Conservation (phyloP, 2,888 invertebrate genomes). For the Desoria tigrina region DNA sequence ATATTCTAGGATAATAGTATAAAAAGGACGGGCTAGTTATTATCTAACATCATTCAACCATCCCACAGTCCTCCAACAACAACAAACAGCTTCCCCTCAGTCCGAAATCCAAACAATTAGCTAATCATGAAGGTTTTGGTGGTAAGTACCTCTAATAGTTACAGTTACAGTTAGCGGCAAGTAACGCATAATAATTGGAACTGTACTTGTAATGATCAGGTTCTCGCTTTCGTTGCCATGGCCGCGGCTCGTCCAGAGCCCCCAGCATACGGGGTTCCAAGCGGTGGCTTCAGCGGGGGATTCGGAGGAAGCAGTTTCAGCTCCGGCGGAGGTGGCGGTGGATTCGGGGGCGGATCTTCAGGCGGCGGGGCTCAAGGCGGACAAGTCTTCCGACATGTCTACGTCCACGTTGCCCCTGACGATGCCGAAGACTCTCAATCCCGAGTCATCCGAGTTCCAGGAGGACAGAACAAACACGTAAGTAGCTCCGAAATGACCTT, state of each 20-base stretch:
- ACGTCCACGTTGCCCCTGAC: constrained; percentile 39
- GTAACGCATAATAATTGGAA: too few species aligned
- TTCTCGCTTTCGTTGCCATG: constrained; percentile 27
- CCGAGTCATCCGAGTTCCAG: constrained; percentile 34
- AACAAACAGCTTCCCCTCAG: background rate
- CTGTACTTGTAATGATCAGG: too few species aligned
- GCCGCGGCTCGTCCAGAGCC: constrained; percentile 31
- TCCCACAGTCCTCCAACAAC: too few species aligned
- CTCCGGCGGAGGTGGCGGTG: constrained; percentile 1
- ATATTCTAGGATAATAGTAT: too few species aligned
- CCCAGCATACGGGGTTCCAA: constrained; percentile 16
- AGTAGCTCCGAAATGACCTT: background rate
- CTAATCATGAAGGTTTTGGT: constrained; percentile 16
- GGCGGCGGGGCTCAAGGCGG: constrained; percentile 19
- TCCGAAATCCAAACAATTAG: background rate
- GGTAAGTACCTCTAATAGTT: constrained; percentile 1
- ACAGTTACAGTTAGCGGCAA: too few species aligned
- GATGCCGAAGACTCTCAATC: constrained; percentile 39
- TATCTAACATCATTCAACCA: too few species aligned
- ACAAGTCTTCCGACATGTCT: constrained; percentile 31
- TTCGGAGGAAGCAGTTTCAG: background rate
- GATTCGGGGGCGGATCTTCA: constrained; percentile 17
- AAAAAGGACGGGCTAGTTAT: too few species aligned
- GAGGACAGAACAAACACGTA: constrained; percentile 14
- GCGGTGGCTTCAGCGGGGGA: constrained; percentile 1